Evolutionary conservation across 2,113 vertebrate species (phyloP).

Genomic region (Pituophis catenifer): DNA sequence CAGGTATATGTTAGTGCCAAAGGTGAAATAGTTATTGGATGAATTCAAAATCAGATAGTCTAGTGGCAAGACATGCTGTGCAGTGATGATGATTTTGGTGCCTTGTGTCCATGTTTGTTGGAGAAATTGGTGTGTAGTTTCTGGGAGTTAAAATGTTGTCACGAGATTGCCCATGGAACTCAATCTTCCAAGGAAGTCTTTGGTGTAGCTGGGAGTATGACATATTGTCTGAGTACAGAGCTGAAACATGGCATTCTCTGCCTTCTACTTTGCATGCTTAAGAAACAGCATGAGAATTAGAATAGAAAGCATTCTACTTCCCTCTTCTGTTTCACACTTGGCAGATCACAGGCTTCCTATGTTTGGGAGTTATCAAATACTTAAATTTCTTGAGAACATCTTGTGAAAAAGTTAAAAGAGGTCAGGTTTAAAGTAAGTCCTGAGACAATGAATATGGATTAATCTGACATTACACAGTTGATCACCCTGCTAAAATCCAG

Average conservation of each 20-base stretch:
- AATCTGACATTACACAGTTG: neutral
- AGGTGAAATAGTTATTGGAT: neutral
- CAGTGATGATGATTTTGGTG: neutral
- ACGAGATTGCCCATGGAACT: neutral
- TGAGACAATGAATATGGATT: neutral
- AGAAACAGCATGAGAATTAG: neutral
- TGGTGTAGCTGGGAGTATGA: neutral
- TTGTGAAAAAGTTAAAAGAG: constrained; percentile 6
- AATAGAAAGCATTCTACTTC: neutral
- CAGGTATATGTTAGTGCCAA: neutral
- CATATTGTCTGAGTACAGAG: neutral
- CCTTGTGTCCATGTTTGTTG: neutral
- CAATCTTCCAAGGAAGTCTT: neutral
- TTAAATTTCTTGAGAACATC: neutral
- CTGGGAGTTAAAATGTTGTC: neutral
- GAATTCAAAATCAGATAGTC: neutral
- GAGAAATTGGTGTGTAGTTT: neutral
- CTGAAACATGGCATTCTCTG: neutral
- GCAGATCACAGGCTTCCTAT: neutral
- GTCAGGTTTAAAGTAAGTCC: constrained; percentile 1
- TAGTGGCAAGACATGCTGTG: neutral
- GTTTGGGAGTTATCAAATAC: neutral
- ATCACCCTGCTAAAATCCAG: neutral
- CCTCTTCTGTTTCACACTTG: neutral
- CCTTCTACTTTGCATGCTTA: neutral